Conservation (phyloP, 2,888 invertebrate genomes). For the Physocephala rufipes region DNA sequence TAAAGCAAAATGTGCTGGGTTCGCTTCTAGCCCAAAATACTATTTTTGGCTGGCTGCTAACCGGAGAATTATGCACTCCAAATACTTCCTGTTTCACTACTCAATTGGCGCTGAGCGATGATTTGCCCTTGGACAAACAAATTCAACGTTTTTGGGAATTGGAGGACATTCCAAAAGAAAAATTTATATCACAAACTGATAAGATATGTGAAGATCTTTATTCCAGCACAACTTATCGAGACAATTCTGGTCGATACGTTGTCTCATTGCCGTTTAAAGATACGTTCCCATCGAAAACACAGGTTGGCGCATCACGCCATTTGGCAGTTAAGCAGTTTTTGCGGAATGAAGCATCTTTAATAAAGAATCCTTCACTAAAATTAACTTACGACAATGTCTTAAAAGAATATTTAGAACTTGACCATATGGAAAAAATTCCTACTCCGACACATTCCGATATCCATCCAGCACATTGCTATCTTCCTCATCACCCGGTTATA, state of each 20-base stretch:
- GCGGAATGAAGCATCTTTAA: not conserved
- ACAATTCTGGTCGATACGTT: no score
- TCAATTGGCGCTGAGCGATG: not conserved
- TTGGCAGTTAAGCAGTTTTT: not conserved
- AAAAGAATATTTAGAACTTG: conserved; percentile 5
- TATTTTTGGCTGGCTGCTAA: conserved; percentile 3
- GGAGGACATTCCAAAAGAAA: not conserved
- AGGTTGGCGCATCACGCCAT: not conserved
- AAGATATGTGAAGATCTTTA: not conserved
- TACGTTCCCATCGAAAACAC: not conserved
- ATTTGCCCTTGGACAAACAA: not conserved
- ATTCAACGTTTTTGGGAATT: not conserved
- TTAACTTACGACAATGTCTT: not conserved
- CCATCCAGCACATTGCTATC: conserved; percentile 11
- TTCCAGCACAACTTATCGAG: no score
- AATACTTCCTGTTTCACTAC: not conserved
- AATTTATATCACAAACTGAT: not conserved
- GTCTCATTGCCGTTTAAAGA: not conserved
- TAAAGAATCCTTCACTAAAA: conserved; percentile 2
- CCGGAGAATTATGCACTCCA: not conserved
- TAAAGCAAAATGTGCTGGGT: not conserved
- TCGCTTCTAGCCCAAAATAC: conserved; percentile 7
- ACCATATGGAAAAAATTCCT: not conserved
- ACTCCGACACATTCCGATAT: not conserved
- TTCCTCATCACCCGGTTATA: conserved; percentile 31